A percentile compares a stretch with the other conserved stretches of the same genome.
phyloP scores from a whole-genome alignment of 2,797 vertebrate species.

The Hozukius guyotensis region DNA sequence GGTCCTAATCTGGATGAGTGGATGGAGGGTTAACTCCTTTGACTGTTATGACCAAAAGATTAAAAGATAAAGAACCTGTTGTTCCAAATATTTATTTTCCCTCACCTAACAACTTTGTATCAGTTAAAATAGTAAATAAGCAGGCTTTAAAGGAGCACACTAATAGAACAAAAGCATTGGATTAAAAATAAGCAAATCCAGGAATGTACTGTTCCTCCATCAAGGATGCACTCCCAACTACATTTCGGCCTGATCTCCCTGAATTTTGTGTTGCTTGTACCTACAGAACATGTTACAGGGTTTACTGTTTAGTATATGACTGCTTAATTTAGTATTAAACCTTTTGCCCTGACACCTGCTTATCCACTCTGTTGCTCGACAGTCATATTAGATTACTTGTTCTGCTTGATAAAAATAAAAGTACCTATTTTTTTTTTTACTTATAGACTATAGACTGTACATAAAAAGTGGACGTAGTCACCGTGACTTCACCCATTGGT shows the following conservation, averaged over 20 bases:
- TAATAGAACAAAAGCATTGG: too few species aligned
- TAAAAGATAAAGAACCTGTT: constrained; percentile 54
- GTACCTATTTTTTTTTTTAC: background rate
- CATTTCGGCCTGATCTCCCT: background rate
- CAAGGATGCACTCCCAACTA: background rate
- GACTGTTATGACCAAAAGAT: constrained; percentile 48
- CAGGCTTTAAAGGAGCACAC: too few species aligned
- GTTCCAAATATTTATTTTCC: constrained; percentile 6
- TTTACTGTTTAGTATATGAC: background rate
- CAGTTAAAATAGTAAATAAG: background rate
- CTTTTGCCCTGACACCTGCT: background rate
- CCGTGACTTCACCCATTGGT: background rate
- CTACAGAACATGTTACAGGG: background rate
- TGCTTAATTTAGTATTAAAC: constrained; percentile 10
- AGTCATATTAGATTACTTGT: background rate
- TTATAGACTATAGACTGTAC: background rate
- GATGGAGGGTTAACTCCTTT: constrained; percentile 29
- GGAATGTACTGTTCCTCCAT: background rate
- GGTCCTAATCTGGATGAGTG: constrained; percentile 56
- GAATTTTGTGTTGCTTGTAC: background rate
- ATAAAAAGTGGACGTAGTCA: background rate
- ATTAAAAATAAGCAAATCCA: background rate
- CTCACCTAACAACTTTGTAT: background rate
- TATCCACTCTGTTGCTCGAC: background rate
- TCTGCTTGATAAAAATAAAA: background rate